These are phyloP conservation scores for Sapayoa aenigma DNA, from an alignment of 2,113 vertebrate species.

Conservation along the genomic window DNA sequence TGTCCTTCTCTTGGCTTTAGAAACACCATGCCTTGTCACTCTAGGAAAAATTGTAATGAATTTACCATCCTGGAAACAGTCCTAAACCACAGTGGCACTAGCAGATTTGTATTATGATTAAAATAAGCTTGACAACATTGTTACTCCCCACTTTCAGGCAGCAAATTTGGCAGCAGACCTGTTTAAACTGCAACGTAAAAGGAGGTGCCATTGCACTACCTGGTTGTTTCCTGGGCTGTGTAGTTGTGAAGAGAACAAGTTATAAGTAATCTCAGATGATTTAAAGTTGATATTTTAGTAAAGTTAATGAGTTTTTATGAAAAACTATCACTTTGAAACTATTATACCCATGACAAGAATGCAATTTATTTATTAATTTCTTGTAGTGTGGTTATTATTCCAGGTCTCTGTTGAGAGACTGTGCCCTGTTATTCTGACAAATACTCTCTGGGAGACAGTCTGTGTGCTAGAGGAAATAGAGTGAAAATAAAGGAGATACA, in stretches of 20 bases:
- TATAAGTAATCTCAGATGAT: background rate
- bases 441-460: background rate
- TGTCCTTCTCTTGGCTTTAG: background rate
- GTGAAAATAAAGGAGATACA: background rate
- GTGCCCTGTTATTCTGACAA: background rate
- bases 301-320: constrained; percentile 19
- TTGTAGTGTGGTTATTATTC: background rate
- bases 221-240: background rate
- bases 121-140: background rate
- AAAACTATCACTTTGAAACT: background rate
- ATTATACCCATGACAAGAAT: background rate
- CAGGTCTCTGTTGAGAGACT: background rate
- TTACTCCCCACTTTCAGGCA: background rate
- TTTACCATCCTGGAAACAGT: background rate
- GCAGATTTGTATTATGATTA: background rate
- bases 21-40: background rate
- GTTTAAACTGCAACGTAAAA: background rate
- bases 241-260: background rate
- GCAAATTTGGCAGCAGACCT: background rate
- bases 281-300: background rate
- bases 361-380: background rate
- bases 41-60: background rate
- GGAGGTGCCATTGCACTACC: background rate
- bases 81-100: background rate
- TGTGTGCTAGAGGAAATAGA: background rate